phyloP scores from a whole-genome alignment of 2,888 invertebrate genomes.

The Mimumesa dahlbomi region DNA sequence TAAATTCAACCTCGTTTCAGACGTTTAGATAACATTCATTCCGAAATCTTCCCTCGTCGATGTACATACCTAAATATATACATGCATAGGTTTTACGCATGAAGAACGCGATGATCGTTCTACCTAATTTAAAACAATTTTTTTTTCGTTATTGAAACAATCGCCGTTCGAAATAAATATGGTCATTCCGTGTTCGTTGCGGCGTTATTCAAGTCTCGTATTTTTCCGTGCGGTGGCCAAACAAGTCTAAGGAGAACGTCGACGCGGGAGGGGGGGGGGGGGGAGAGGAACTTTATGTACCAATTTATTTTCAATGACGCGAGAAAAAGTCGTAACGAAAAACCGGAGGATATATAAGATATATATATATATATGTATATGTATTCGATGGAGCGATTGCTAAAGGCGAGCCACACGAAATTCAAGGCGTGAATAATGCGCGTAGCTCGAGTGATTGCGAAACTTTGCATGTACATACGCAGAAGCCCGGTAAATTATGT shows the following conservation, averaged over 20 bases:
- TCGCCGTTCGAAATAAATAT: neutral
- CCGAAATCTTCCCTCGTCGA: too few species aligned
- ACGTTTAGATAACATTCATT: too few species aligned
- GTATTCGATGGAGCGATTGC: neutral
- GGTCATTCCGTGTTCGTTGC: neutral
- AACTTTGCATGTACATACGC: conserved; percentile 11
- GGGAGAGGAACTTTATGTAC: neutral
- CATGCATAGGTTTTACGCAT: too few species aligned
- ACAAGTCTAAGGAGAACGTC: too few species aligned
- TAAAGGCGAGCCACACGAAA: conserved; percentile 24
- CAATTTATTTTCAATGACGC: conserved; percentile 16
- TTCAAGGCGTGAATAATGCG: conserved; percentile 37
- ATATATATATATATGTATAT: too few species aligned
- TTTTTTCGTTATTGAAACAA: neutral
- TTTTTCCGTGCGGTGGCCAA: neutral
- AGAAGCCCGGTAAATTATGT: neutral
- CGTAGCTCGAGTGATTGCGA: conserved; percentile 33
- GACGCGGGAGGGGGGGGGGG: neutral
- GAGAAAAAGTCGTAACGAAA: conserved; percentile 2
- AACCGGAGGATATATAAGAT: neutral
- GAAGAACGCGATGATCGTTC: too few species aligned
- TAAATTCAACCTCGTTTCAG: too few species aligned
- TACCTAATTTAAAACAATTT: too few species aligned
- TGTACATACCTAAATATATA: too few species aligned
- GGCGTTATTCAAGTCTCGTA: neutral